Conservation (phyloP, 2,113 vertebrate genomes). For the Mobula hypostoma region DNA sequence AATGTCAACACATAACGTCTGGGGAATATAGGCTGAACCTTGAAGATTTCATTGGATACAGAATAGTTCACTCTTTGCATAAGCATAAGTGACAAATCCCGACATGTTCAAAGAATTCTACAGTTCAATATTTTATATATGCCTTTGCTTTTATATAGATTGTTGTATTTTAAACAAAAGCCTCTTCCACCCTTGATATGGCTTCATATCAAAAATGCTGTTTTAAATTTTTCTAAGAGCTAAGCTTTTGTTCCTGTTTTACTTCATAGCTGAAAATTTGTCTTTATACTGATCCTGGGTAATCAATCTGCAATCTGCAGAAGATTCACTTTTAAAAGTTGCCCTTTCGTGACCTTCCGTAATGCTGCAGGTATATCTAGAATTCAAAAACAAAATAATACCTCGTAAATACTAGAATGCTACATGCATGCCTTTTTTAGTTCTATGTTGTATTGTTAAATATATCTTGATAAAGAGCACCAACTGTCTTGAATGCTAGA, state of each 20-base stretch:
- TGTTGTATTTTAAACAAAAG: not conserved
- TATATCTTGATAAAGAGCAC: not conserved
- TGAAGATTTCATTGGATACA: slow-evolving; percentile 37
- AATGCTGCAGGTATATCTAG: not conserved
- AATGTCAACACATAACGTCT: slow-evolving; percentile 31
- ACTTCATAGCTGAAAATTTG: not conserved
- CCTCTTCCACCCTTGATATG: not conserved
- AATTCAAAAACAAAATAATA: not conserved
- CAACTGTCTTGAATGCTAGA: not conserved
- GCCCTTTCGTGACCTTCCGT: not conserved
- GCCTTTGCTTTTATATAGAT: not conserved
- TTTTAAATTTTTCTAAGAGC: not conserved
- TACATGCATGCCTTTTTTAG: slow-evolving; percentile 14
- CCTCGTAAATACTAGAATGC: not conserved
- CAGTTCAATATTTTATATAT: not conserved
- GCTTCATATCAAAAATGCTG: not conserved
- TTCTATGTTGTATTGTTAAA: not conserved
- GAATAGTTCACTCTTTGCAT: slow-evolving; percentile 34
- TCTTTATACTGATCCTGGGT: not conserved
- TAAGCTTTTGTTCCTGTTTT: not conserved
- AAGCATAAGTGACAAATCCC: slow-evolving; percentile 7
- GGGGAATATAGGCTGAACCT: slow-evolving; percentile 38
- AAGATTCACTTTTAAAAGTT: not conserved
- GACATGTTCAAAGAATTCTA: not conserved
- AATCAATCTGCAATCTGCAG: slow-evolving; percentile 15